Percentiles rank a stretch among this genome's conserved stretches.
These are phyloP conservation scores for Lontra canadensis DNA, from an alignment of 2,113 vertebrate species.

Conservation along the genomic window DNA sequence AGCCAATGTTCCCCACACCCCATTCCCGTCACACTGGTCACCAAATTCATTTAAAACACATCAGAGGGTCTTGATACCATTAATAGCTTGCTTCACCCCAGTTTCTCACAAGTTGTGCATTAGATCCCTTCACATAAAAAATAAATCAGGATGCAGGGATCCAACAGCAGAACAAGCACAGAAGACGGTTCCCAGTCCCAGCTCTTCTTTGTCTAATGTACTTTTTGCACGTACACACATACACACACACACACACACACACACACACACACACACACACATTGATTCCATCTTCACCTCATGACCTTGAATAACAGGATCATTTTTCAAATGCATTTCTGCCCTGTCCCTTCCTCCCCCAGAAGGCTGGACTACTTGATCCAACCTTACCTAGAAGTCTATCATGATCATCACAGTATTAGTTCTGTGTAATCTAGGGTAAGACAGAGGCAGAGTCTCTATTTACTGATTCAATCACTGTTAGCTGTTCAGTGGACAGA, in stretches of 20 bases:
- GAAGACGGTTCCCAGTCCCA: neutral
- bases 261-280: neutral
- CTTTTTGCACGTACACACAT: neutral
- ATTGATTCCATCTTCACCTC: slow-evolving; percentile 35
- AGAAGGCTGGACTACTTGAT: slow-evolving; percentile 7
- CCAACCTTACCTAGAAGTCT: slow-evolving; percentile 9
- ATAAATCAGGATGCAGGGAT: slow-evolving; percentile 36
- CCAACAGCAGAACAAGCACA: slow-evolving; percentile 25
- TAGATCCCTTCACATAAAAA: slow-evolving; percentile 28
- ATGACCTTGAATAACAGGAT: slow-evolving; percentile 64
- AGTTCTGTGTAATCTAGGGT: neutral
- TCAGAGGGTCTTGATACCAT: neutral
- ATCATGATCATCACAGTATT: neutral
- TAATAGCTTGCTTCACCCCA: neutral
- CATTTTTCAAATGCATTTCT: slow-evolving; percentile 69
- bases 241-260: neutral
- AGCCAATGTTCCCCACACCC: neutral
- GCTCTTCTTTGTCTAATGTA: neutral
- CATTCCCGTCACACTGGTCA: neutral
- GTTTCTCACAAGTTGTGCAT: neutral
- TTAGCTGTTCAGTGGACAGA: neutral
- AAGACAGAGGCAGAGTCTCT: neutral
- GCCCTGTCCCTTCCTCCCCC: neutral
- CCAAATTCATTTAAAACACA: slow-evolving; percentile 20
- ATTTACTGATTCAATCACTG: neutral